These are phyloP conservation scores for Zeugodacus cucurbitae DNA, from an alignment of 1,140 invertebrate genomes.

Conservation along the genomic window DNA sequence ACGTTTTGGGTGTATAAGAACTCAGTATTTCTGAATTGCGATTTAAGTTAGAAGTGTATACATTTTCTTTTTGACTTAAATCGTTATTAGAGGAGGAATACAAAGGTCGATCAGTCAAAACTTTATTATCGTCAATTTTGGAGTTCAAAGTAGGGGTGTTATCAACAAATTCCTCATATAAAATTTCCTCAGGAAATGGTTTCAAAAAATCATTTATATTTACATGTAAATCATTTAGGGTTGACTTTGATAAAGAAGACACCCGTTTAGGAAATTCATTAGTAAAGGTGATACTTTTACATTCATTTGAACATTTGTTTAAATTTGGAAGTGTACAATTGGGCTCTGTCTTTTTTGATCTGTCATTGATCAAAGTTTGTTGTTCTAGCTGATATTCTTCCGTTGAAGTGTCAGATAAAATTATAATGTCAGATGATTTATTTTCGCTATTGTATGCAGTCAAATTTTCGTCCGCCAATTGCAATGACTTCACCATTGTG, in stretches of 20 bases:
- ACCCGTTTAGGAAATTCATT: neutral
- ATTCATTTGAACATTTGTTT: neutral
- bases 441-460: no score
- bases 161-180: neutral
- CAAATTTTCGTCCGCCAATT: no score
- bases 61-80: neutral
- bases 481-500: neutral
- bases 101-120: neutral
- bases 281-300: neutral
- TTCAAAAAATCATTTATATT: conserved; percentile 57
- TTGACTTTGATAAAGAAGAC: neutral
- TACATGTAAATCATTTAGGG: conserved; percentile 47
- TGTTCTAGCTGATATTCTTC: neutral
- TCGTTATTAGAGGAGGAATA: no score
- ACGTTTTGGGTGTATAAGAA: neutral
- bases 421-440: neutral
- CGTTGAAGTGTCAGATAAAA: neutral
- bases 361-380: neutral
- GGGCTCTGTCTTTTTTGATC: neutral
- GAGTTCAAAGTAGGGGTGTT: neutral
- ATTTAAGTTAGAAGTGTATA: neutral
- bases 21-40: neutral
- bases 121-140: neutral
- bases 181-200: conserved; percentile 55
- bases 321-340: neutral